These are phyloP conservation scores for Cerceris ruficornis DNA, from an alignment of 2,888 invertebrate species.

Conservation along the genomic window DNA sequence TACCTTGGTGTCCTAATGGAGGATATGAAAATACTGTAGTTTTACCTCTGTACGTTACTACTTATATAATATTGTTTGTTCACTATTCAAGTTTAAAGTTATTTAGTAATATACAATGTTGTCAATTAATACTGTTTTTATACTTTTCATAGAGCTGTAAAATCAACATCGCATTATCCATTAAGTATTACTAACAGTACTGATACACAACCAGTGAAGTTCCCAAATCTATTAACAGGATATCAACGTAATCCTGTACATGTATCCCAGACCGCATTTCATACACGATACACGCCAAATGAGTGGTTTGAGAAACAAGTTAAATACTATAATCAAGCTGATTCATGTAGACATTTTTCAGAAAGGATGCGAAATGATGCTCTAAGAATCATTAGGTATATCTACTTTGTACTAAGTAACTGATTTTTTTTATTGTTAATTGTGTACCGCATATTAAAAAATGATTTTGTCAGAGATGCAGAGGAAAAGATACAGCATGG, in stretches of 20 bases:
- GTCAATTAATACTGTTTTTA: not conserved
- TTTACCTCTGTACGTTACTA: constrained; percentile 86
- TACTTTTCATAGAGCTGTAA: constrained; percentile 83
- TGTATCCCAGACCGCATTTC: constrained; percentile 91
- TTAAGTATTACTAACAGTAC: constrained; percentile 89
- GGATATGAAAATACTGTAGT: constrained; percentile 91
- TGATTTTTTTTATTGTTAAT: not conserved
- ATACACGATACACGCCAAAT: constrained; percentile 94
- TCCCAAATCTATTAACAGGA: constrained; percentile 92
- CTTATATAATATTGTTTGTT: not conserved
- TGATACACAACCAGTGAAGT: constrained; percentile 89
- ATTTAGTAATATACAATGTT: not conserved
- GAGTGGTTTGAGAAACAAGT: constrained; percentile 93
- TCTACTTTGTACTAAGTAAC: not conserved
- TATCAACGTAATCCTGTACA: constrained; percentile 92
- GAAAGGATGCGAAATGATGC: constrained; percentile 92
- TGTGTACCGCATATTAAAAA: not conserved
- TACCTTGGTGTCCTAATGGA: constrained; percentile 91
- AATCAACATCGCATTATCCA: constrained; percentile 89
- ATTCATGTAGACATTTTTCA: constrained; percentile 92
- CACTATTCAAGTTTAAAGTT: not conserved
- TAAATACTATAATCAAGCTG: constrained; percentile 93
- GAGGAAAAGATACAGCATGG: constrained; percentile 90
- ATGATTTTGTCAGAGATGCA: constrained; percentile 85
- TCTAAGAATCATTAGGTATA: constrained; percentile 78